These are phyloP conservation scores for Hippocampus comes DNA, from an alignment of 2,113 vertebrate species.

Conservation along the genomic window DNA sequence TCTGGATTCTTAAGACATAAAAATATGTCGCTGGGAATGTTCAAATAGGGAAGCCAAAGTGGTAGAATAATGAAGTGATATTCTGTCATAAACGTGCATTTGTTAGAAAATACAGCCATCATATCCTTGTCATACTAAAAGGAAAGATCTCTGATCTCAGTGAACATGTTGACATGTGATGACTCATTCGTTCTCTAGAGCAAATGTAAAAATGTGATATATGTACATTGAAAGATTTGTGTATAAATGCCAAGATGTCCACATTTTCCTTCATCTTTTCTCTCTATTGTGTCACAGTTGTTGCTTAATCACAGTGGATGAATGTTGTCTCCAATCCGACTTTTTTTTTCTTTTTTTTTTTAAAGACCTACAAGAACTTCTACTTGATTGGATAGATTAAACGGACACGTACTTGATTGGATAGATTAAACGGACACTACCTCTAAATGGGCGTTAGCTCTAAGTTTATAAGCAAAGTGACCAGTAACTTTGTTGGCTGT, in stretches of 20 bases:
- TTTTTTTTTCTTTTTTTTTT: background rate
- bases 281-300: conserved; percentile 25
- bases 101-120: background rate
- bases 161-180: background rate
- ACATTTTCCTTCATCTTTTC: conserved; percentile 33
- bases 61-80: background rate
- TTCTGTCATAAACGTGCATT: background rate
- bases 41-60: background rate
- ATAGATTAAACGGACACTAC: background rate
- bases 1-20: no score
- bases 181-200: conserved; percentile 34
- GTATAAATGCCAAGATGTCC: conserved; percentile 46
- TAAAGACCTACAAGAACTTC: no score
- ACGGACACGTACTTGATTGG: background rate
- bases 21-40: background rate
- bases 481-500: background rate
- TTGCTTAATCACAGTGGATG: conserved; percentile 13
- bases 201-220: conserved; percentile 58
- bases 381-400: background rate
- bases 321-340: background rate
- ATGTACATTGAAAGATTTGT: conserved; percentile 52
- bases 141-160: background rate
- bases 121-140: background rate
- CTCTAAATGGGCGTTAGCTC: background rate
- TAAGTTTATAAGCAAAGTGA: background rate